A percentile compares a stretch with the other conserved stretches of the same genome.
Evolutionary conservation across 2,113 vertebrate species (phyloP).

Genomic region (Montifringilla adamsi): DNA sequence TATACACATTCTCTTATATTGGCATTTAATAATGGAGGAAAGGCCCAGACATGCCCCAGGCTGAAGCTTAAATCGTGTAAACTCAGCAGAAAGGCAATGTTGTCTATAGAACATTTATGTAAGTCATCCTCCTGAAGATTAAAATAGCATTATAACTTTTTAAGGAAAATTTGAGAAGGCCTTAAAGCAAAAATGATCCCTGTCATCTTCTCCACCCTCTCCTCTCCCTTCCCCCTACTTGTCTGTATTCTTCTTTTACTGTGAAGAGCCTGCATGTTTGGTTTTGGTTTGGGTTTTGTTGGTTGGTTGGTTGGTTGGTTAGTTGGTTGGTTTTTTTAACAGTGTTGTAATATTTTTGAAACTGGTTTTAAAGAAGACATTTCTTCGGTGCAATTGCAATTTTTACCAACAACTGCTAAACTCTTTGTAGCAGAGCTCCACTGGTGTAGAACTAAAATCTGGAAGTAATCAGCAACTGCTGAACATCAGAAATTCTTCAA

Average conservation of each 20-base stretch:
- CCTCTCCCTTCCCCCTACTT: neutral
- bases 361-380: conserved; percentile 65
- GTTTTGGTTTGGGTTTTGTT: neutral
- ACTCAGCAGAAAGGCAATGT: neutral
- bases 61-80: neutral
- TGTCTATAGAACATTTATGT: neutral
- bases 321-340: neutral
- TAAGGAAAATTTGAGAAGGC: neutral
- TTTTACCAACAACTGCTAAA: conserved; percentile 86
- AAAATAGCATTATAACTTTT: neutral
- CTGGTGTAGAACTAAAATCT: conserved; percentile 97
- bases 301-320: neutral
- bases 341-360: conserved; percentile 43
- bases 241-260: neutral
- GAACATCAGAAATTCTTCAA: conserved; percentile 93
- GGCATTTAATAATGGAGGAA: neutral
- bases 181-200: neutral
- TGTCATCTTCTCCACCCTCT: neutral
- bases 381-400: conserved; percentile 73
- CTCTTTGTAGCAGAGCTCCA: conserved; percentile 85
- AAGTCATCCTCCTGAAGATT: neutral
- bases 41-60: neutral
- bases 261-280: neutral
- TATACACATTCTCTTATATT: neutral
- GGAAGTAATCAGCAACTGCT: conserved; percentile 96